Percentiles rank a stretch among this genome's conserved stretches.
Evolutionary conservation across 2,888 invertebrate species (phyloP).

Genomic region (Sipha maydis): DNA sequence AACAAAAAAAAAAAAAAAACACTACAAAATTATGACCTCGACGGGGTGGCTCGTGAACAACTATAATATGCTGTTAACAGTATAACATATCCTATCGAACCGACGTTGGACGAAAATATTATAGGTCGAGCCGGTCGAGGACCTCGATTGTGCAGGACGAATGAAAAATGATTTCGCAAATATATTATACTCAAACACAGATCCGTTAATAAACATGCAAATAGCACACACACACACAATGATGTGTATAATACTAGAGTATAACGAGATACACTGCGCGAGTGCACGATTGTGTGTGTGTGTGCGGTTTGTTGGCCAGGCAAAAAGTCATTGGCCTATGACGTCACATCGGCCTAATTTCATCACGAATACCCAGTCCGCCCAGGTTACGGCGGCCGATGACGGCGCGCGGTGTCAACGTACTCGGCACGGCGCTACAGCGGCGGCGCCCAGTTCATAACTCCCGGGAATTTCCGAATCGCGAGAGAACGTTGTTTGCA

Average conservation of each 20-base stretch:
- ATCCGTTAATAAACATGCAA: background rate
- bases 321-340: constrained; percentile 61
- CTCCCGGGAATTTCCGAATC: constrained; percentile 47
- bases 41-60: background rate
- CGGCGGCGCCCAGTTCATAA: constrained; percentile 34
- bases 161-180: constrained; percentile 13
- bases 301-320: constrained; percentile 47
- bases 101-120: background rate
- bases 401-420: constrained; percentile 53
- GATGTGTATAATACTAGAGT: background rate
- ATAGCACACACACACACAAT: background rate
- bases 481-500: background rate
- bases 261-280: background rate
- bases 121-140: background rate
- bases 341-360: constrained; percentile 61
- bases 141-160: background rate
- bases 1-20: too few relatives aligned
- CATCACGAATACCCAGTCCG: constrained; percentile 56
- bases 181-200: background rate
- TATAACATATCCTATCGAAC: too few relatives aligned
- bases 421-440: background rate
- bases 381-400: constrained; percentile 42
- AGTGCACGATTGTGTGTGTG: background rate
- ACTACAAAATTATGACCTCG: too few relatives aligned
- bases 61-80: too few relatives aligned